Base-by-base conservation (phyloP, 1,140 invertebrate genomes). In the Drosophila miranda region DNA sequence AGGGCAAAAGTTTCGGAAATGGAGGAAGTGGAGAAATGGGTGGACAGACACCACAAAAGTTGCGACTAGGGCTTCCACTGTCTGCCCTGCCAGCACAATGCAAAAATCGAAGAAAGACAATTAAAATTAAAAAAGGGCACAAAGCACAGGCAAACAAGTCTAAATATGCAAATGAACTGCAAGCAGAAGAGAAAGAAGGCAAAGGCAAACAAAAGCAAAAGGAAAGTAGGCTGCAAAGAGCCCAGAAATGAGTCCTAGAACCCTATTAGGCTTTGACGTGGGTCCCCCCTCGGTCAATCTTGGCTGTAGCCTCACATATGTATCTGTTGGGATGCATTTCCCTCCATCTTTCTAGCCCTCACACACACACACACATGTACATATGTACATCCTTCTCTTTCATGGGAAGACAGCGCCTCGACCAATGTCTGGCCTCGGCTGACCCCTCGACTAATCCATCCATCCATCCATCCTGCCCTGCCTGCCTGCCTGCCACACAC, bases 101-200 rank as follows among this genome's bases (percentile, higher is more conserved):
- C 16, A 68, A 87, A 82, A 86, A 87, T 87, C 78, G 70, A 81
- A 78, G 75, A 87, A 86, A 86, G 67, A 86, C 82, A 86, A 86
- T 86, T 86, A 86, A 75, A 87, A 86, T 82, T 62, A 48, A 69
- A 74, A 68, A 86, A 57, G 45, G 54, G 19, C 75, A 87, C 61
- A 43, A 68, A 75, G 70, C 49, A 45, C 49, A 34, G 46, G 55
- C 71, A 60, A 75, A 60, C 62, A 75, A 75, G 60, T 67, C 62
- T 60, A 60, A 75, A 67, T 67, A 75, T 75, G 62, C 51, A 75
- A 75, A 75, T 75, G 46, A 66, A 42, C 54, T 16, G 0, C 8
- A 38, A n/a, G 5, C 19, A 26, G 23, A 26, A 26, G 5, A 26
- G 23, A 26, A 26, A 26, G 5, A 16, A 16, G 71, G 70, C 49